These are phyloP conservation scores for Eupithecia abbreviata DNA, from an alignment of 2,888 invertebrate genomes.

Conservation along the genomic window DNA sequence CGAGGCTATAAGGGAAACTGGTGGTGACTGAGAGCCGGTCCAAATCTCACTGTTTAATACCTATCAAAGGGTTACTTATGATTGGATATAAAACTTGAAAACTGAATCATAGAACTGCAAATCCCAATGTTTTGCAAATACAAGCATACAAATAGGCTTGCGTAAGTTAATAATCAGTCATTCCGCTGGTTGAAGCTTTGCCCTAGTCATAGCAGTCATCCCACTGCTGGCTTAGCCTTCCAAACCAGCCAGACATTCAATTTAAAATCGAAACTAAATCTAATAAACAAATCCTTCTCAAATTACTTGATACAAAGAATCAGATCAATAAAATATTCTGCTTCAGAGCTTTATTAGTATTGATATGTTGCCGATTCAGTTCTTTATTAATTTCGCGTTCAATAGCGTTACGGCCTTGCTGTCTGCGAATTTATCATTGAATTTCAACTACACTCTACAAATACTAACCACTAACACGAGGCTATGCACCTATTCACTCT, in stretches of 20 bases:
- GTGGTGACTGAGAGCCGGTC: no score
- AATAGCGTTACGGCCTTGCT: slow-evolving; percentile 11
- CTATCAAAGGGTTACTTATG: no score
- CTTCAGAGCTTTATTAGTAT: neutral
- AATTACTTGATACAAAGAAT: neutral
- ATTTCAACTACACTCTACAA: slow-evolving; percentile 34
- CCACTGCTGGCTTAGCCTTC: neutral
- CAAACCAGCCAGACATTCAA: neutral
- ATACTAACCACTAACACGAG: slow-evolving; percentile 35
- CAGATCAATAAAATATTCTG: neutral
- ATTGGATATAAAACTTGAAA: no score
- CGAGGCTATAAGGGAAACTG: no score
- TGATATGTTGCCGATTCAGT: neutral
- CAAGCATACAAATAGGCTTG: neutral
- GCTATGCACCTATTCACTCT: slow-evolving; percentile 31
- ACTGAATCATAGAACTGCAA: neutral
- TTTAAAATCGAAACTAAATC: neutral
- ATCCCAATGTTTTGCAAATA: neutral
- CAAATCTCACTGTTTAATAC: no score
- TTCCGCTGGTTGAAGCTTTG: neutral
- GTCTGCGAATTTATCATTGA: slow-evolving; percentile 21
- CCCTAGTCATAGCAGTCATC: neutral
- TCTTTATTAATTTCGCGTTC: neutral
- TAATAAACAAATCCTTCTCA: neutral
- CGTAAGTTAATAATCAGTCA: neutral